Percentiles rank a stretch among this genome's conserved stretches.
These are phyloP conservation scores for Chaenogobius annularis DNA, from an alignment of 2,113 vertebrate species.

Conservation along the genomic window DNA sequence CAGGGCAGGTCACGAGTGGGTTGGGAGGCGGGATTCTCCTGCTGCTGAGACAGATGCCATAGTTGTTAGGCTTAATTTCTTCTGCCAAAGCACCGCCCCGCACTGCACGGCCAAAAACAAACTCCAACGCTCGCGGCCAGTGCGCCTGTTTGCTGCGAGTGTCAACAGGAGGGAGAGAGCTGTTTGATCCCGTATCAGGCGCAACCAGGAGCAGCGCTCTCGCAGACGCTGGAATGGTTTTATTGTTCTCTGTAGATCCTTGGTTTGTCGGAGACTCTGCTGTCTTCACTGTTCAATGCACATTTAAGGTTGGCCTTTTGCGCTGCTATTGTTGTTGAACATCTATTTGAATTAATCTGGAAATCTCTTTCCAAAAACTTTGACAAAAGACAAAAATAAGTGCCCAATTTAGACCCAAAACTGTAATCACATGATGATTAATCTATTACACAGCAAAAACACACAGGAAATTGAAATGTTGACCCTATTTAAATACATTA, in stretches of 20 bases:
- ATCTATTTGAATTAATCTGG: neutral
- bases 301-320: slow-evolving; percentile 15
- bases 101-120: slow-evolving; percentile 66
- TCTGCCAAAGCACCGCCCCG: slow-evolving; percentile 70
- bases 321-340: neutral
- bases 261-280: slow-evolving; percentile 38
- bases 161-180: slow-evolving; percentile 54
- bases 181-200: slow-evolving; percentile 66
- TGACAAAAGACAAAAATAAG: neutral
- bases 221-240: slow-evolving; percentile 52
- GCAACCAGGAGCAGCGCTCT: slow-evolving; percentile 63
- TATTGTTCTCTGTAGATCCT: slow-evolving; percentile 49
- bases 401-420: no score
- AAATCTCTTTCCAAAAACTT: neutral
- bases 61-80: slow-evolving; percentile 76
- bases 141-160: slow-evolving; percentile 44
- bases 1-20: slow-evolving; percentile 75
- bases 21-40: slow-evolving; percentile 76
- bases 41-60: slow-evolving; percentile 80
- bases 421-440: no score
- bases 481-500: no score
- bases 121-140: slow-evolving; percentile 62
- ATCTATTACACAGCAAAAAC: no score
- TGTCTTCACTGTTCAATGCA: slow-evolving; percentile 53
- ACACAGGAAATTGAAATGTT: no score